phyloP scores from a whole-genome alignment of 2,113 vertebrate species.

The Colossoma macropomum region DNA sequence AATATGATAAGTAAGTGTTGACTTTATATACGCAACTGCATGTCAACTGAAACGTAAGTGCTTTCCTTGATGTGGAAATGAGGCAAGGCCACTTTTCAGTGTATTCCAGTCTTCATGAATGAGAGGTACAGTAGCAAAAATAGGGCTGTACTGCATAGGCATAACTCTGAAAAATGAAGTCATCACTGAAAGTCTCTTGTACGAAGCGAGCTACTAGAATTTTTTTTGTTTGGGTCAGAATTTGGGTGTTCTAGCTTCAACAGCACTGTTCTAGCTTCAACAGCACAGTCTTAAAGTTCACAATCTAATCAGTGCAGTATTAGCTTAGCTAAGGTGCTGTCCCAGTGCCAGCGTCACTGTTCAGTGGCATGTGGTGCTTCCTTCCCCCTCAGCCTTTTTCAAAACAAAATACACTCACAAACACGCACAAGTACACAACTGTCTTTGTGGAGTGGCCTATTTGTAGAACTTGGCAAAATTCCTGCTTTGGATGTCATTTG shows the following conservation, averaged over 20 bases:
- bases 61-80: conserved; percentile 5
- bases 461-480: conserved; percentile 27
- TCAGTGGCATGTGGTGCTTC: not conserved
- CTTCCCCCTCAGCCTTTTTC: not conserved
- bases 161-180: not conserved
- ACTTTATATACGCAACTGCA: not conserved
- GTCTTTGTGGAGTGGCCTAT: not conserved
- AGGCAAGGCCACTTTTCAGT: not conserved
- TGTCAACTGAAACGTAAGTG: not conserved
- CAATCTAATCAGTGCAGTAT: not conserved
- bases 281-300: not conserved
- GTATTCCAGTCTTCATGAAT: too few species aligned
- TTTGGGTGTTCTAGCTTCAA: not conserved
- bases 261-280: not conserved
- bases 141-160: not conserved
- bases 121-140: not conserved
- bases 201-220: not conserved
- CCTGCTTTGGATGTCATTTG: not conserved
- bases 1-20: not conserved
- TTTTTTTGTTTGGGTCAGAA: not conserved
- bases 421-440: not conserved
- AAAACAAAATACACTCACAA: not conserved
- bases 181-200: too few species aligned
- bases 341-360: not conserved
- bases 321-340: not conserved